These are phyloP conservation scores for Talpa occidentalis DNA, from an alignment of 2,113 vertebrate species.

Conservation along the genomic window DNA sequence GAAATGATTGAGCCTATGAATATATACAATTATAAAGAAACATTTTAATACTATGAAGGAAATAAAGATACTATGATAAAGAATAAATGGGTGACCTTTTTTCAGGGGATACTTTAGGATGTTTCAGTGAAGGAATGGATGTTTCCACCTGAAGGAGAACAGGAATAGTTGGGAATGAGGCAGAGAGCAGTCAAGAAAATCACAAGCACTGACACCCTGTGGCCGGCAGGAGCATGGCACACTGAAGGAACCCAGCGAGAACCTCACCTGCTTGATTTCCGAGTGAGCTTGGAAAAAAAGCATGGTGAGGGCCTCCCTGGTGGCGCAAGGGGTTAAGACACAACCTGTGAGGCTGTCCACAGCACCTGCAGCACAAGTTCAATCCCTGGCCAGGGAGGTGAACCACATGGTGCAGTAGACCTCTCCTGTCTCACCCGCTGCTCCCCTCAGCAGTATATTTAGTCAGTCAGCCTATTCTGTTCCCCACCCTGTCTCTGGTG, in stretches of 20 bases:
- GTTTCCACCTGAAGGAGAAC: not conserved
- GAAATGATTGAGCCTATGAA: not conserved
- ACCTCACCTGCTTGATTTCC: not conserved
- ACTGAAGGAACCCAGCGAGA: not conserved
- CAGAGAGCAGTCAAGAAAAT: not conserved
- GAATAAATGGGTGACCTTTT: not conserved
- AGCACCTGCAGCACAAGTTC: too few species aligned
- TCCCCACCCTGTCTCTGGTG: too few species aligned
- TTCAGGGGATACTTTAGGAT: not conserved
- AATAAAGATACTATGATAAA: not conserved
- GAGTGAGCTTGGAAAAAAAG: not conserved
- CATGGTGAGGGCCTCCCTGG: too few species aligned
- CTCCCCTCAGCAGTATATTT: too few species aligned
- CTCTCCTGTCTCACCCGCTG: too few species aligned
- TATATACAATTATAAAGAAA: not conserved
- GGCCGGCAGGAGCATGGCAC: not conserved
- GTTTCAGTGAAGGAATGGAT: not conserved
- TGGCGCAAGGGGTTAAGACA: too few species aligned
- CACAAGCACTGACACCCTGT: not conserved
- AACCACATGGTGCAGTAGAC: too few species aligned
- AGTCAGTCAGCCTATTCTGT: too few species aligned
- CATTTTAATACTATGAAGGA: not conserved
- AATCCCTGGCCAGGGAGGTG: too few species aligned
- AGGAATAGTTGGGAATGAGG: not conserved
- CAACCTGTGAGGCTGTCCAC: too few species aligned